Evolutionary conservation across 2,797 vertebrate genomes (phyloP).

Genomic region (Geotria australis): DNA sequence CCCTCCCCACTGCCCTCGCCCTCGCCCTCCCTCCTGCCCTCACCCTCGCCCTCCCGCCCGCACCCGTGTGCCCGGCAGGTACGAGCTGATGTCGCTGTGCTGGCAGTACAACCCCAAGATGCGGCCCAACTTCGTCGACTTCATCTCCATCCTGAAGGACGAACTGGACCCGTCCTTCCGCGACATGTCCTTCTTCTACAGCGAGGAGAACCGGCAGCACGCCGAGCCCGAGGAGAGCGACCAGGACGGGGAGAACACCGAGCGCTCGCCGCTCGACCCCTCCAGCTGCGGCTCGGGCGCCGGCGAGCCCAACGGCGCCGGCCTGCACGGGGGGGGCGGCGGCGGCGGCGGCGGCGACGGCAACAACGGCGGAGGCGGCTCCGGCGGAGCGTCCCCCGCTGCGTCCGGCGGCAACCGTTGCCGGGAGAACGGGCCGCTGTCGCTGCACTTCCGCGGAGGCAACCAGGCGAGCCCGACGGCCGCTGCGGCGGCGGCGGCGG

Average conservation of each 20-base stretch:
- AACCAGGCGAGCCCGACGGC: no score
- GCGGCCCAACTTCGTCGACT: constrained; percentile 67
- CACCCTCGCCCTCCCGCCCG: neutral
- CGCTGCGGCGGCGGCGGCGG: no score
- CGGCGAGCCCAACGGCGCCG: no score
- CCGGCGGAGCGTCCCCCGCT: no score
- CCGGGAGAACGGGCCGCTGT: no score
- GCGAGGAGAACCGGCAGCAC: constrained; percentile 68
- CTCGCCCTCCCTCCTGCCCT: neutral
- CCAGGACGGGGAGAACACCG: constrained; percentile 94
- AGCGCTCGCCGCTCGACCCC: constrained; percentile 76
- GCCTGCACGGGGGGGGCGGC: no score
- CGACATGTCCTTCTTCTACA: constrained; percentile 85
- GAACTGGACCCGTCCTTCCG: constrained; percentile 62
- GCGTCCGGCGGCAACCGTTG: no score
- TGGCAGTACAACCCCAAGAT: constrained; percentile 97
- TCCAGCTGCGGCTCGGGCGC: constrained; percentile 18
- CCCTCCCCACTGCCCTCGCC: neutral
- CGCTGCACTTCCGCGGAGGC: no score
- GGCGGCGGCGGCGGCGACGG: no score
- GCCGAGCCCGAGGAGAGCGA: constrained; percentile 69
- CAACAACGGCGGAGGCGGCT: no score
- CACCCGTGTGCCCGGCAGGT: neutral
- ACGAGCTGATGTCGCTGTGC: constrained; percentile 67
- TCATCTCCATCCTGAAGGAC: constrained; percentile 73